phyloP scores from a whole-genome alignment of 2,113 vertebrate species.

The Corvus cornix region DNA sequence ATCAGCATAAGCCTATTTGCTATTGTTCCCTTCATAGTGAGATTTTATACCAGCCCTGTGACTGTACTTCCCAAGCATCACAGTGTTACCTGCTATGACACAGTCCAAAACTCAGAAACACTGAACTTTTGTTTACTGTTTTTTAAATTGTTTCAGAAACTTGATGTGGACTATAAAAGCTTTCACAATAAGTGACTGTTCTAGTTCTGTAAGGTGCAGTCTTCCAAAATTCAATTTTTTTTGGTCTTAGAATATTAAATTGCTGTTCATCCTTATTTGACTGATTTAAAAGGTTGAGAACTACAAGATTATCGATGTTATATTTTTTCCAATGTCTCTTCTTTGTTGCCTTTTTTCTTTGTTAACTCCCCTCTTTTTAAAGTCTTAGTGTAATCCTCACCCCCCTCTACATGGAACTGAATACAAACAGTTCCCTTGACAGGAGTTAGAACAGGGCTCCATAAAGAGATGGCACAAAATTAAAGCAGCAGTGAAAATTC shows the following conservation, averaged over 20 bases:
- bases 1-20: background rate
- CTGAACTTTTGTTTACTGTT: background rate
- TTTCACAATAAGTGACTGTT: background rate
- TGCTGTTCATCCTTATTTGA: background rate
- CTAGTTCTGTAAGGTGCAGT: background rate
- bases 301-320: background rate
- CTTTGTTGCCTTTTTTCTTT: constrained; percentile 9
- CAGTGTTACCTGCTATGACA: background rate
- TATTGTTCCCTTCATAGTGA: background rate
- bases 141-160: background rate
- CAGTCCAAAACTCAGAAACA: background rate
- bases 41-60: background rate
- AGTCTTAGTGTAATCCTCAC: constrained; percentile 46
- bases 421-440: constrained; percentile 32
- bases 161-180: background rate
- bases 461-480: constrained; percentile 10
- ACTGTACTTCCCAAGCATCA: background rate
- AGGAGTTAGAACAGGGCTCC: background rate
- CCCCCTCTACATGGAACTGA: background rate
- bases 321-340: background rate
- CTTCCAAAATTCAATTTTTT: background rate
- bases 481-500: background rate
- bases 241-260: background rate
- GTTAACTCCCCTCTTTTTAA: constrained; percentile 15
- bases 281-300: constrained; percentile 24